Evolutionary conservation across 2,113 vertebrate species (phyloP).

Genomic region (Daboia siamensis): DNA sequence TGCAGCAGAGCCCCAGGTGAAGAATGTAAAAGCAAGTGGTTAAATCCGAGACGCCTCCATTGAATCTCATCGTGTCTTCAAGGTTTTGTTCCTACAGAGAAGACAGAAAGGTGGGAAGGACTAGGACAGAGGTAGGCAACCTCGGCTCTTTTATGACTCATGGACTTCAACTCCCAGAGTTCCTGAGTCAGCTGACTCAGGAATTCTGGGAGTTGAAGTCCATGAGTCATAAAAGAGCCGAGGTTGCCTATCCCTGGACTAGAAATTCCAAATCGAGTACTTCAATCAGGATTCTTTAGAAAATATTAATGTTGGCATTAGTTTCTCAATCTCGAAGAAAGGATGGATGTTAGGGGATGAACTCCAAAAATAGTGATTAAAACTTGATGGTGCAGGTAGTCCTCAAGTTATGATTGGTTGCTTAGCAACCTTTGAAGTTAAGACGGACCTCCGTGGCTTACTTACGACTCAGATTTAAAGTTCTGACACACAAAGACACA

Average conservation of each 20-base stretch:
- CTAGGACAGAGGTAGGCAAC: background rate
- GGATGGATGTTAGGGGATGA: background rate
- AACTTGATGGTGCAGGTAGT: background rate
- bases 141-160: too few species aligned
- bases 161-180: too few species aligned
- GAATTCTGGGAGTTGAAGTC: too few species aligned
- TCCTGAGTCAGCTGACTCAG: too few species aligned
- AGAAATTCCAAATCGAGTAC: background rate
- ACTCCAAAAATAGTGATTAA: background rate
- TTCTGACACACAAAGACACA: background rate
- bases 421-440: background rate
- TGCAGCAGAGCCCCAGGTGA: background rate
- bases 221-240: too few species aligned
- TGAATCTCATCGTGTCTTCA: background rate
- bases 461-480: background rate
- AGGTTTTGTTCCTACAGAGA: background rate
- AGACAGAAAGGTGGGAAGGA: background rate
- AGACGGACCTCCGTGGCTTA: background rate
- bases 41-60: background rate
- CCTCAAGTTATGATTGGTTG: background rate
- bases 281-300: background rate
- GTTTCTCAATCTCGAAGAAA: background rate
- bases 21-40: background rate
- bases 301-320: background rate
- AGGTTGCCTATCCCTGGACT: background rate